Percentiles rank a stretch among this genome's conserved stretches.
Evolutionary conservation across 2,797 vertebrate species (phyloP).

Genomic region (Microchirus variegatus): DNA sequence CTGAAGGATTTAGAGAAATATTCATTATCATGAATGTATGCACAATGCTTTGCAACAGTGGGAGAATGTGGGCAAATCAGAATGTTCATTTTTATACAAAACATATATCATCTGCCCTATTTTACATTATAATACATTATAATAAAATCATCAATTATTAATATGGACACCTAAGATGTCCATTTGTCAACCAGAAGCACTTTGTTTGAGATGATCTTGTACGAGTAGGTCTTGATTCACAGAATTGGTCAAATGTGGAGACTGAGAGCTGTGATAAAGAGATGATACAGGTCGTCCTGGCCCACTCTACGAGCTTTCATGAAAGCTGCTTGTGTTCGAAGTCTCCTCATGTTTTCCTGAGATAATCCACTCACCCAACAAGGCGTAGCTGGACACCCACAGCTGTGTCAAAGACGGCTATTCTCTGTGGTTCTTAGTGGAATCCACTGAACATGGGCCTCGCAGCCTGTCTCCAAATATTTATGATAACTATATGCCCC

Average conservation of each 20-base stretch:
- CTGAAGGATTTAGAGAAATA: neutral
- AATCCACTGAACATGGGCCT: slow-evolving; percentile 75
- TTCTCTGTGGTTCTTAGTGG: slow-evolving; percentile 75
- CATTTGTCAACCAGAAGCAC: neutral
- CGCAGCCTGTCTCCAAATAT: slow-evolving; percentile 65
- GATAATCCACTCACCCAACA: slow-evolving; percentile 82
- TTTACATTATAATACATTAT: neutral
- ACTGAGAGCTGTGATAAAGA: slow-evolving; percentile 51
- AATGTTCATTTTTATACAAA: neutral
- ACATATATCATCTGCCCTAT: slow-evolving; percentile 1
- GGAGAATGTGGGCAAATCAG: neutral
- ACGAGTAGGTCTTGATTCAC: slow-evolving; percentile 31
- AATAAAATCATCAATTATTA: neutral
- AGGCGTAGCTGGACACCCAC: slow-evolving; percentile 84
- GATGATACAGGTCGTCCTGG: slow-evolving; percentile 69
- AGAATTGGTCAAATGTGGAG: slow-evolving; percentile 40
- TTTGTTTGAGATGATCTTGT: neutral
- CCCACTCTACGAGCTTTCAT: slow-evolving; percentile 80
- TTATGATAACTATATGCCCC: slow-evolving; percentile 73
- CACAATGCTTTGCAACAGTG: neutral
- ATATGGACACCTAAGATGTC: neutral
- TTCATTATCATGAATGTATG: neutral
- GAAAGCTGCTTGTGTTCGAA: slow-evolving; percentile 86
- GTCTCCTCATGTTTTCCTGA: slow-evolving; percentile 84
- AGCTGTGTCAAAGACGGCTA: slow-evolving; percentile 80